phyloP scores from a whole-genome alignment of 2,888 invertebrate species.

The Balanococcus diminutus region DNA sequence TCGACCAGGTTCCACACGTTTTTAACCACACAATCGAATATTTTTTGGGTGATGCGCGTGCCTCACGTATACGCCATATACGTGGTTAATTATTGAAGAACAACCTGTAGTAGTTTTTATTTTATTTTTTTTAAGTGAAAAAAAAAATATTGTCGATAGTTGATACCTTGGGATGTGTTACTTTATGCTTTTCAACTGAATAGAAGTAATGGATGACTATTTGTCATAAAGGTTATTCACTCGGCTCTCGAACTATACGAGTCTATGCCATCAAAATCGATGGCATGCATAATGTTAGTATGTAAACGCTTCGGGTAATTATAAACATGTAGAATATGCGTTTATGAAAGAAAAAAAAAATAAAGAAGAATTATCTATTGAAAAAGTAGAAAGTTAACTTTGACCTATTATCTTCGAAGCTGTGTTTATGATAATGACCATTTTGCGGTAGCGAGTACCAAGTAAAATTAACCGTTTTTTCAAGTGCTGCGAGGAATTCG shows the following conservation, averaged over 20 bases:
- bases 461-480: constrained; percentile 23
- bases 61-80: background rate
- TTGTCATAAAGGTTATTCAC: constrained; percentile 44
- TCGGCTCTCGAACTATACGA: background rate
- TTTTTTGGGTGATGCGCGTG: background rate
- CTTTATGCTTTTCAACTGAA: constrained; percentile 30
- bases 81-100: constrained; percentile 39
- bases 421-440: constrained; percentile 30
- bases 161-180: constrained; percentile 28
- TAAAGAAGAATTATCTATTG: constrained; percentile 30
- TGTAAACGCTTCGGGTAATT: constrained; percentile 50
- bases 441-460: background rate
- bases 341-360: constrained; percentile 41
- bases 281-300: constrained; percentile 42
- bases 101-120: constrained; percentile 20
- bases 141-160: constrained; percentile 32
- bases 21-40: background rate
- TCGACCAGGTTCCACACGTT: background rate
- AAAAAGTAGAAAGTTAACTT: constrained; percentile 32
- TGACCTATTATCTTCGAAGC: constrained; percentile 41
- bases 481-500: constrained; percentile 3
- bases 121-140: background rate
- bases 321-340: constrained; percentile 47
- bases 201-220: constrained; percentile 31
- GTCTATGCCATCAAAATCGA: constrained; percentile 39